Evolutionary conservation across 1,140 invertebrate genomes (phyloP).

Genomic region (Charaxes varanes): DNA sequence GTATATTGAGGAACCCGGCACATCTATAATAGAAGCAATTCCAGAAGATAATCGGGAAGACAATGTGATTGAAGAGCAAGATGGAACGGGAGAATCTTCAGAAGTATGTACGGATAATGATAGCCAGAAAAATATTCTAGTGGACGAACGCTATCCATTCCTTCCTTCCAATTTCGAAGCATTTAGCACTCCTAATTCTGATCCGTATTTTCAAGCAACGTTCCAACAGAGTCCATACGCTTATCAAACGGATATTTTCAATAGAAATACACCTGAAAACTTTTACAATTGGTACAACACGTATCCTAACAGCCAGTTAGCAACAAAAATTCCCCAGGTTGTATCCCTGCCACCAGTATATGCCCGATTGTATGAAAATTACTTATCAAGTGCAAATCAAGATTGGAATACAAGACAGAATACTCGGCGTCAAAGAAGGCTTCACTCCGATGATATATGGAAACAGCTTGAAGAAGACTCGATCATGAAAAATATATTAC

Average conservation of each 20-base stretch:
- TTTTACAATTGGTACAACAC: background rate
- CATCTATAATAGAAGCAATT: slow-evolving; percentile 7
- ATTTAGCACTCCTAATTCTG: background rate
- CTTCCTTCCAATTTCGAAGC: background rate
- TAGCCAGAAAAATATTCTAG: background rate
- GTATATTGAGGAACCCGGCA: slow-evolving; percentile 1
- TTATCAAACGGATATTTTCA: background rate
- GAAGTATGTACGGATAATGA: slow-evolving; percentile 1
- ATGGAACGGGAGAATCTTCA: background rate
- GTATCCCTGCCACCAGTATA: slow-evolving; percentile 15
- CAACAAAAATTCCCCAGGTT: slow-evolving; percentile 6
- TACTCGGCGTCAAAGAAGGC: slow-evolving; percentile 6
- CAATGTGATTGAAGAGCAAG: background rate
- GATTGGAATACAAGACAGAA: slow-evolving; percentile 1
- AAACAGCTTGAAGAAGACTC: slow-evolving; percentile 36
- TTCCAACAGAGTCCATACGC: background rate
- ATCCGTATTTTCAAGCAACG: background rate
- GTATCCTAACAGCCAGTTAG: slow-evolving; percentile 6
- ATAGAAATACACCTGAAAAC: background rate
- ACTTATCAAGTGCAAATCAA: background rate
- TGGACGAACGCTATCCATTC: background rate
- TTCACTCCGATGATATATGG: slow-evolving; percentile 26
- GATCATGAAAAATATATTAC: slow-evolving; percentile 47
- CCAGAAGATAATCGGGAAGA: background rate
- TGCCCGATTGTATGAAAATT: slow-evolving; percentile 1